Percentiles rank a stretch among this genome's conserved stretches.
Conservation (phyloP, 1,140 invertebrate species). For the Cyrtorhinus lividipennis region DNA sequence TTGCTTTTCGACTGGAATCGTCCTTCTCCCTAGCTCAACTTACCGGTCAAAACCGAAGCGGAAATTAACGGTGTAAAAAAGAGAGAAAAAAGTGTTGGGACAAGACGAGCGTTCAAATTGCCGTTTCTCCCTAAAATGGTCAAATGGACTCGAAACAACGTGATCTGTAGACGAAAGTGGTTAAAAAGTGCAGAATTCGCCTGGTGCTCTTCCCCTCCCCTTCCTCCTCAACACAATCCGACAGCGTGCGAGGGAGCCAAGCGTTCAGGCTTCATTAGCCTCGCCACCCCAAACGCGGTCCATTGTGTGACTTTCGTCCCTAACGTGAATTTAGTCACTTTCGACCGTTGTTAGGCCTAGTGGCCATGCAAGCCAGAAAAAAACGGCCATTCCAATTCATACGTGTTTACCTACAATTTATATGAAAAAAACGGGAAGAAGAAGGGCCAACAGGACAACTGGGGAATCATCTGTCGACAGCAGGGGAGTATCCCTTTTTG, state of each 20-base stretch:
- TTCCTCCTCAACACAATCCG: no score
- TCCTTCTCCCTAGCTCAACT: no score
- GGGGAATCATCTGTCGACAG: background rate
- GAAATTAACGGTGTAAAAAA: background rate
- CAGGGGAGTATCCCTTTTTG: background rate
- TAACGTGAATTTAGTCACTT: no score
- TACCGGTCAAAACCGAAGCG: no score
- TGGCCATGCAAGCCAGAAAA: no score
- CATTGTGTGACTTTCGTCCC: background rate
- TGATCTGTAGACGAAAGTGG: background rate
- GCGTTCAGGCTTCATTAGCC: background rate
- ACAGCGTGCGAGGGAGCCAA: background rate
- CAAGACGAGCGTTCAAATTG: no score
- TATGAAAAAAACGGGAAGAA: background rate
- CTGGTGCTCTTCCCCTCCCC: no score
- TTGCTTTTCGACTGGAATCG: background rate
- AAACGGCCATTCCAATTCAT: background rate
- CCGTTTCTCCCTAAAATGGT: background rate
- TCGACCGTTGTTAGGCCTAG: no score
- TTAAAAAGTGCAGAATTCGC: no score
- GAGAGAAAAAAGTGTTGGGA: no score
- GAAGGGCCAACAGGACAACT: background rate
- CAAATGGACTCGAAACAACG: background rate
- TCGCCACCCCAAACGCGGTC: background rate
- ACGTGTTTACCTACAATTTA: background rate